Evolutionary conservation across 2,888 invertebrate genomes (phyloP).

Genomic region (Microplitis deprimator): DNA sequence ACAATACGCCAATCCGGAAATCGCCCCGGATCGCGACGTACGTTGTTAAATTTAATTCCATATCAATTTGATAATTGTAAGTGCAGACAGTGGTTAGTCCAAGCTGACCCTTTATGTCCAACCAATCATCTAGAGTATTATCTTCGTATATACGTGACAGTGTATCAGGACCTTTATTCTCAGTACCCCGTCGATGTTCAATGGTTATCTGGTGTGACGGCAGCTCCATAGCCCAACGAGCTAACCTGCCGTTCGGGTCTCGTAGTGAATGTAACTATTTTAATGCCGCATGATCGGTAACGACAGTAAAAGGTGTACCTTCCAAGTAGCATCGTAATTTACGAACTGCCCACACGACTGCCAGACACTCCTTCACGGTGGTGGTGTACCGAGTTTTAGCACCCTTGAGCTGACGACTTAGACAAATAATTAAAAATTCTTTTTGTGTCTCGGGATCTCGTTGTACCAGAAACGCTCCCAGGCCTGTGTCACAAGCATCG

Average conservation of each 20-base stretch:
- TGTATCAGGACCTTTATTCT: background rate
- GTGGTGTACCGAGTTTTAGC: conserved; percentile 42
- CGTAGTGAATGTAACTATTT: no score
- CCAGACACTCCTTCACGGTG: conserved; percentile 52
- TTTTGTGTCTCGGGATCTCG: background rate
- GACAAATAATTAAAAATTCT: conserved; percentile 45
- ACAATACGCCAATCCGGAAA: conserved; percentile 22
- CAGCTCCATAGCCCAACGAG: conserved; percentile 16
- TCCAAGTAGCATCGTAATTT: conserved; percentile 53
- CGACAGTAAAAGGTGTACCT: conserved; percentile 49
- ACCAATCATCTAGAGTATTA: background rate
- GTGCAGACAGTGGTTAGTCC: background rate
- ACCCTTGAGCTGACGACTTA: conserved; percentile 38
- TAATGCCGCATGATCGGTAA: no score
- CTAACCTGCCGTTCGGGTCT: conserved; percentile 21
- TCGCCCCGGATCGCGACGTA: conserved; percentile 47
- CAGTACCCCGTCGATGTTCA: background rate
- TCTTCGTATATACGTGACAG: background rate
- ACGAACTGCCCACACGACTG: background rate
- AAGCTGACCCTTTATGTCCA: background rate
- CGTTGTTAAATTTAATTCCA: conserved; percentile 28
- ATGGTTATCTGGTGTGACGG: background rate
- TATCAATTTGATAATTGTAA: conserved; percentile 40
- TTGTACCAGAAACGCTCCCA: conserved; percentile 43
- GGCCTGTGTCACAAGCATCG: conserved; percentile 47